Percentiles rank a stretch among this genome's conserved stretches.
Conservation (phyloP, 1,140 invertebrate species). For the Thalassaphorura encarpata region DNA sequence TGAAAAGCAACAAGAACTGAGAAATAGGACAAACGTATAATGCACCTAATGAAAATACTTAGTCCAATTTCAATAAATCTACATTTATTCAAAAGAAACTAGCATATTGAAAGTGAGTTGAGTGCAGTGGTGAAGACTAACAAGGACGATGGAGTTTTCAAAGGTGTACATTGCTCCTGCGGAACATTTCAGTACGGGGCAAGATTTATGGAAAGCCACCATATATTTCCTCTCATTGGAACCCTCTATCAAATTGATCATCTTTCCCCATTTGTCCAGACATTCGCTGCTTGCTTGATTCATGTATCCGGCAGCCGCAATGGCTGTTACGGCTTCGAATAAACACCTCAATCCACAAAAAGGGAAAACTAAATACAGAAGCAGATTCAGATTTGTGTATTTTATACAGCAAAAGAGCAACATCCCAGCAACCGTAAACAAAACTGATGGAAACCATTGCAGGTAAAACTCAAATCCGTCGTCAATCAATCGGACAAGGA, state of each 20-base stretch:
- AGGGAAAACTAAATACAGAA: neutral
- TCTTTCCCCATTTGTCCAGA: neutral
- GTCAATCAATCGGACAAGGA: neutral
- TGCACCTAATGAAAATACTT: no score
- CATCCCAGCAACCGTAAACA: neutral
- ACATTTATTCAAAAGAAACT: no score
- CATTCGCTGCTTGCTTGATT: neutral
- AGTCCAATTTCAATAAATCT: no score
- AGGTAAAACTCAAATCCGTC: neutral
- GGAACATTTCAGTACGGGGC: neutral
- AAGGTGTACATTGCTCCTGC: conserved; percentile 9
- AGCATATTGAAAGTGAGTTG: neutral
- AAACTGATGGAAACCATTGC: neutral
- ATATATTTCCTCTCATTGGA: neutral
- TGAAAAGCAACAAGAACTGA: no score
- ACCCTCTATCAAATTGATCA: neutral
- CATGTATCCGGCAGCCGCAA: neutral
- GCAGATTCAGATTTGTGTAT: neutral
- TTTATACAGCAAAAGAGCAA: neutral
- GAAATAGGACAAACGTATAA: no score
- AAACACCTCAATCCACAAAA: neutral
- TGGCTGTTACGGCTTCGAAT: neutral
- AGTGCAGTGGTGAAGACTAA: conserved; percentile 5
- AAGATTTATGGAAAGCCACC: neutral
- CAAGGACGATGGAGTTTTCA: conserved; percentile 7